Evolutionary conservation across 2,888 invertebrate genomes (phyloP).

Genomic region (Ctena decussata): DNA sequence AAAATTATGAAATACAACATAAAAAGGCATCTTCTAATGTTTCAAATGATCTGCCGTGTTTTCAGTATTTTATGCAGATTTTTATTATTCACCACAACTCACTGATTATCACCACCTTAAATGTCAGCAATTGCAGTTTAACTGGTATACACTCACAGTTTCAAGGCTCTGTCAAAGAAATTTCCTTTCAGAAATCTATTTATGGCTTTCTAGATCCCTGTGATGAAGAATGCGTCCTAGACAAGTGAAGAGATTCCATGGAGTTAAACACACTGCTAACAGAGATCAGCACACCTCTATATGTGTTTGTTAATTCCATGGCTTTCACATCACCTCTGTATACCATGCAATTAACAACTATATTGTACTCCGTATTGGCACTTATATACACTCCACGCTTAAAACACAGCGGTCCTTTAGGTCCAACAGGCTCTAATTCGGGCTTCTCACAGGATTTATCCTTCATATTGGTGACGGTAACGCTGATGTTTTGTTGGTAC

Average conservation of each 20-base stretch:
- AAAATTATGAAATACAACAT: no score
- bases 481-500: slow-evolving; percentile 53
- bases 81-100: no score
- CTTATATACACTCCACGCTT: slow-evolving; percentile 52
- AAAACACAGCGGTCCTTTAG: slow-evolving; percentile 51
- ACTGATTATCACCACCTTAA: no score
- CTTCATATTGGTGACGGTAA: slow-evolving; percentile 62
- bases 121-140: no score
- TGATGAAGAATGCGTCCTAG: slow-evolving; percentile 44
- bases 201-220: no score
- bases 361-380: slow-evolving; percentile 61
- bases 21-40: no score
- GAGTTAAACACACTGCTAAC: slow-evolving; percentile 63
- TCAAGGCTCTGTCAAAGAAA: no score
- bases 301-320: slow-evolving; percentile 54
- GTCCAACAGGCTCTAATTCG: slow-evolving; percentile 48
- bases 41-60: no score
- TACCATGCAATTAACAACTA: slow-evolving; percentile 57
- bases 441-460: slow-evolving; percentile 50
- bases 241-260: slow-evolving; percentile 57
- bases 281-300: slow-evolving; percentile 54
- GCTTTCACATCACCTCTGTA: slow-evolving; percentile 62
- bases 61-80: no score
- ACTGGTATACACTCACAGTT: no score
- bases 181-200: no score